A percentile compares a stretch with the other conserved stretches of the same genome.
Evolutionary conservation across 2,888 invertebrate genomes (phyloP).

Genomic region (Antitype chi): DNA sequence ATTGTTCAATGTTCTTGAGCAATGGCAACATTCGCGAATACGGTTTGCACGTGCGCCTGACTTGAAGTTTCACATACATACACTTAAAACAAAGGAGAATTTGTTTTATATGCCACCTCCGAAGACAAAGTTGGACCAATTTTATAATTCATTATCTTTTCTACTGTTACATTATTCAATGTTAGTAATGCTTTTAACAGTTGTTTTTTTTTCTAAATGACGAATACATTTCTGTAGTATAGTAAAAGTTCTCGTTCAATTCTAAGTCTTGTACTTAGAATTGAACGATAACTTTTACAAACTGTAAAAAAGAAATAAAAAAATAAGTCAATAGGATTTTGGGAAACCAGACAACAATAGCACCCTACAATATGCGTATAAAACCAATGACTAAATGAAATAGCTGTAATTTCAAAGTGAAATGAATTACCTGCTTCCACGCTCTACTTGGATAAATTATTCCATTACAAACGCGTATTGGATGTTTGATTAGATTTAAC

Average conservation of each 20-base stretch:
- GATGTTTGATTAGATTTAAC: not conserved
- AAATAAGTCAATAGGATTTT: not conserved
- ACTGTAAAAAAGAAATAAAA: not conserved
- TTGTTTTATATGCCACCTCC: constrained; percentile 29
- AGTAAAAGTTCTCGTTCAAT: not conserved
- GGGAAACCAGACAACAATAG: constrained; percentile 3
- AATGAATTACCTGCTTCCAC: constrained; percentile 13
- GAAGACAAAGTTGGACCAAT: constrained; percentile 18
- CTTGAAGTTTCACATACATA: constrained; percentile 29
- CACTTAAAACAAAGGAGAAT: constrained; percentile 39
- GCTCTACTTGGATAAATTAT: constrained; percentile 41
- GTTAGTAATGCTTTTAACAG: not conserved
- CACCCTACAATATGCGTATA: not conserved
- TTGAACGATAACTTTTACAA: not conserved
- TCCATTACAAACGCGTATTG: constrained; percentile 1
- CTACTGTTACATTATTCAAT: not conserved
- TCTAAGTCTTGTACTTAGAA: no score
- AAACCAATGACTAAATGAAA: constrained; percentile 23
- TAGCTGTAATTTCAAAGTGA: constrained; percentile 25
- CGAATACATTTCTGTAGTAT: not conserved
- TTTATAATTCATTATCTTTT: not conserved
- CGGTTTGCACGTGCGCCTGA: constrained; percentile 49
- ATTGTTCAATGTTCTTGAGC: constrained; percentile 41
- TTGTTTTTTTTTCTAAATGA: not conserved
- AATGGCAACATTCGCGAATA: constrained; percentile 42